Evolutionary conservation across 2,797 vertebrate genomes (phyloP).

Genomic region (Myioborus miniatus): DNA sequence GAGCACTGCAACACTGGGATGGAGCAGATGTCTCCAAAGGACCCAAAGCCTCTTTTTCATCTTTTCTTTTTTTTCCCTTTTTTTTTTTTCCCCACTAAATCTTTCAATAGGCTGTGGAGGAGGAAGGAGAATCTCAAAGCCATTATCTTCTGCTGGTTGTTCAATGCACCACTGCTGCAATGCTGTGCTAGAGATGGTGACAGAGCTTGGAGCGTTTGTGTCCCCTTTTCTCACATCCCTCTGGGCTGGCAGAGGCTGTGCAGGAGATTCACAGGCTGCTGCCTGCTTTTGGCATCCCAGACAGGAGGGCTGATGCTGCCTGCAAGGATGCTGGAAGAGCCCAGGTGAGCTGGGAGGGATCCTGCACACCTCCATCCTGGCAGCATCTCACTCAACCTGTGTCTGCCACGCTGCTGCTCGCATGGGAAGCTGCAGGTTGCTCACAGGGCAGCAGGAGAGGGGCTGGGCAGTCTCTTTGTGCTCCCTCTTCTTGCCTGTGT

Average conservation of each 20-base stretch:
- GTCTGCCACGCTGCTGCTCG: not conserved
- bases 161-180: not conserved
- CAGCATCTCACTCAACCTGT: not conserved
- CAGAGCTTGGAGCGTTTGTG: not conserved
- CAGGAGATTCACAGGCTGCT: rapidly evolving
- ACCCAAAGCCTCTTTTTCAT: not conserved
- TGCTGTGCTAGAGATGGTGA: not conserved
- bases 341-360: not conserved
- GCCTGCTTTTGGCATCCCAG: not conserved
- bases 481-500: not conserved
- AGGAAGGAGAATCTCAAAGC: slow-evolving; percentile 17
- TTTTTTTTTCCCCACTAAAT: not conserved
- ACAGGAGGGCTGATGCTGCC: not conserved
- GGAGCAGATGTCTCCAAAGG: not conserved
- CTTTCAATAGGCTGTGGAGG: not conserved
- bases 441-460: not conserved
- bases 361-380: not conserved
- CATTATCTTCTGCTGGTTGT: not conserved
- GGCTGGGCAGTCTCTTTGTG: not conserved
- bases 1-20: not conserved
- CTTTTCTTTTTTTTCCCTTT: rapidly evolving
- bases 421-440: not conserved
- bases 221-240: not conserved
- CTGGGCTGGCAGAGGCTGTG: not conserved
- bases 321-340: not conserved